These are phyloP conservation scores for Linepithema humile DNA, from an alignment of 1,140 invertebrate genomes.

Conservation along the genomic window DNA sequence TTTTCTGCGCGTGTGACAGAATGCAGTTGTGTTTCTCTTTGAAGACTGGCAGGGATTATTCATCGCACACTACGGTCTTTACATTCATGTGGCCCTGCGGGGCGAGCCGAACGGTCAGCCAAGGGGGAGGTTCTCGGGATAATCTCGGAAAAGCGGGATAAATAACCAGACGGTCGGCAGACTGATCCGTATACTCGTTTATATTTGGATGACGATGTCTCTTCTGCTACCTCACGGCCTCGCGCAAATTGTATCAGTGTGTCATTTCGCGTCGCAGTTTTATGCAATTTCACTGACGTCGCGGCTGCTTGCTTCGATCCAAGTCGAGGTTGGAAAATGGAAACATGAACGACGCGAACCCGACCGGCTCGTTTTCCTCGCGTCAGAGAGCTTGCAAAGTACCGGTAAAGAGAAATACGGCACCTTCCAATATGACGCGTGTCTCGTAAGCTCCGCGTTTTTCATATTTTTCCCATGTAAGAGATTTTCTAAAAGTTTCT, in stretches of 20 bases:
- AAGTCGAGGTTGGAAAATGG: background rate
- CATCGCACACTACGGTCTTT: background rate
- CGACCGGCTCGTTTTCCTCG: background rate
- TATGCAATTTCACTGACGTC: slow-evolving; percentile 50
- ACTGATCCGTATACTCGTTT: slow-evolving; percentile 66
- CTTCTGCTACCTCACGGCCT: slow-evolving; percentile 13
- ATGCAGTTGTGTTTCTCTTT: background rate
- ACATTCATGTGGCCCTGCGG: slow-evolving; percentile 22
- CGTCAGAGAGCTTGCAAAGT: background rate
- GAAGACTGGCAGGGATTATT: slow-evolving; percentile 11
- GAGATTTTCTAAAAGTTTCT: background rate
- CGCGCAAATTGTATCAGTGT: slow-evolving; percentile 36
- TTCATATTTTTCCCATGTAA: background rate
- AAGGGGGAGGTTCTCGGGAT: slow-evolving; percentile 57
- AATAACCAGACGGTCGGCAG: slow-evolving; percentile 67
- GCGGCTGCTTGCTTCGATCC: slow-evolving; percentile 1
- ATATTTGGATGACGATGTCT: slow-evolving; percentile 68
- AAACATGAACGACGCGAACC: slow-evolving; percentile 6
- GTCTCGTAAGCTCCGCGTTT: background rate
- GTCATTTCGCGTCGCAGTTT: slow-evolving; percentile 43
- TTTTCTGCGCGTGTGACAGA: slow-evolving; percentile 8
- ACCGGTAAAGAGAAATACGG: background rate
- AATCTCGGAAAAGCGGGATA: slow-evolving; percentile 71
- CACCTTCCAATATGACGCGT: background rate
- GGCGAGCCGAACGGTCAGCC: slow-evolving; percentile 45